Conservation (phyloP, 1,140 invertebrate genomes). For the Tetraneura akinire region DNA sequence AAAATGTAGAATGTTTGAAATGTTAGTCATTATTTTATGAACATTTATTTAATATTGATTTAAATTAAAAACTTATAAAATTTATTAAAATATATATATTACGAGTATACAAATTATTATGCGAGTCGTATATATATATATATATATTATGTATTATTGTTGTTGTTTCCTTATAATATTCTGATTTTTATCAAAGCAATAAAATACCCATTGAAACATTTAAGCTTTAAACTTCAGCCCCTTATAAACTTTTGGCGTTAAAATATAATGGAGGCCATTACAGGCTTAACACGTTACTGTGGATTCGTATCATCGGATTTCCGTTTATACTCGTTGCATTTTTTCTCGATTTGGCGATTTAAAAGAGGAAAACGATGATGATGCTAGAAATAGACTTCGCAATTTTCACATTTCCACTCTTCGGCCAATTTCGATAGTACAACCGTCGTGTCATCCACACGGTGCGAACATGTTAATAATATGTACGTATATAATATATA, state of each 20-base stretch:
- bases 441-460: no score
- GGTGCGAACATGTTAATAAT: no score
- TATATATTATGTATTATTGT: not conserved
- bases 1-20: no score
- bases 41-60: no score
- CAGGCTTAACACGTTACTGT: constrained; percentile 4
- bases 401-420: no score
- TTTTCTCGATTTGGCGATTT: constrained; percentile 9
- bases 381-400: not conserved
- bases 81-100: no score
- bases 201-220: constrained; percentile 19
- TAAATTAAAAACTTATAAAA: no score
- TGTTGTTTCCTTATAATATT: constrained; percentile 19
- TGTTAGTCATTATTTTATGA: no score
- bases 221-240: constrained; percentile 39
- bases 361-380: constrained; percentile 11
- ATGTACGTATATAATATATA: no score
- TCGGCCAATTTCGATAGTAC: no score
- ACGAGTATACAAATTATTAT: no score
- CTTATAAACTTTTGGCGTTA: constrained; percentile 31
- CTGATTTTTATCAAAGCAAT: constrained; percentile 27
- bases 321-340: not conserved
- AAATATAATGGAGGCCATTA: constrained; percentile 24
- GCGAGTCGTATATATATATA: no score
- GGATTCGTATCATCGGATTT: constrained; percentile 43